Percentiles rank a stretch among this genome's conserved stretches.
These are phyloP conservation scores for Parnassius apollo DNA, from an alignment of 2,888 invertebrate species.

Conservation along the genomic window DNA sequence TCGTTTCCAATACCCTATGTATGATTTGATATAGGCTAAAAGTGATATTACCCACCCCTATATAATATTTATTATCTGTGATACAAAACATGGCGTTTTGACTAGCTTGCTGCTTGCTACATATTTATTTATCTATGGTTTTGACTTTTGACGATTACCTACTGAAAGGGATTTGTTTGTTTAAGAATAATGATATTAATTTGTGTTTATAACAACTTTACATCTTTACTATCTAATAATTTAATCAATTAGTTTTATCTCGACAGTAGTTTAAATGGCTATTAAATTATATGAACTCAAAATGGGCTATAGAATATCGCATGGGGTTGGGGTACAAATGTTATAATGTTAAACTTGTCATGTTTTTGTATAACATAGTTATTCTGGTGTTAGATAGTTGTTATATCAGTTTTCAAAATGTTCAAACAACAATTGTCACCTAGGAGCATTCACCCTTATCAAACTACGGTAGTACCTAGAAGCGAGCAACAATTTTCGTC, in stretches of 20 bases:
- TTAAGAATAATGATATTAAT: constrained; percentile 12
- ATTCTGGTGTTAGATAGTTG: constrained; percentile 20
- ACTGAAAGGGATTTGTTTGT: constrained; percentile 7
- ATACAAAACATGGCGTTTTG: neutral
- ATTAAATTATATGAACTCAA: constrained; percentile 10
- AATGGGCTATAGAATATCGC: constrained; percentile 4
- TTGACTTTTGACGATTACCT: neutral
- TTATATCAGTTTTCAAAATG: constrained; percentile 48
- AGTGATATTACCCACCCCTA: no score
- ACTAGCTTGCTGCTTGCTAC: no score
- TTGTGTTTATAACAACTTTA: neutral
- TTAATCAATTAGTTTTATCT: no score
- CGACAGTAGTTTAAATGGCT: neutral
- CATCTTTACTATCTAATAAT: no score
- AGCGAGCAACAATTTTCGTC: constrained; percentile 69
- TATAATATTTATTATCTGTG: no score
- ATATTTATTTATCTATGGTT: no score
- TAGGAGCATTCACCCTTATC: constrained; percentile 73
- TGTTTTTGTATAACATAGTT: constrained; percentile 11
- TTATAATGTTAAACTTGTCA: constrained; percentile 7
- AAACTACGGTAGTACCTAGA: constrained; percentile 73
- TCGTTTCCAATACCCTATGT: no score
- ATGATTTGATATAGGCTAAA: no score
- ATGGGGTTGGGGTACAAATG: constrained; percentile 3
- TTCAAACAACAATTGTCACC: constrained; percentile 74